A percentile compares a stretch with the other conserved stretches of the same genome.
Conservation (phyloP, 2,888 invertebrate genomes). For the Erynnis tages region DNA sequence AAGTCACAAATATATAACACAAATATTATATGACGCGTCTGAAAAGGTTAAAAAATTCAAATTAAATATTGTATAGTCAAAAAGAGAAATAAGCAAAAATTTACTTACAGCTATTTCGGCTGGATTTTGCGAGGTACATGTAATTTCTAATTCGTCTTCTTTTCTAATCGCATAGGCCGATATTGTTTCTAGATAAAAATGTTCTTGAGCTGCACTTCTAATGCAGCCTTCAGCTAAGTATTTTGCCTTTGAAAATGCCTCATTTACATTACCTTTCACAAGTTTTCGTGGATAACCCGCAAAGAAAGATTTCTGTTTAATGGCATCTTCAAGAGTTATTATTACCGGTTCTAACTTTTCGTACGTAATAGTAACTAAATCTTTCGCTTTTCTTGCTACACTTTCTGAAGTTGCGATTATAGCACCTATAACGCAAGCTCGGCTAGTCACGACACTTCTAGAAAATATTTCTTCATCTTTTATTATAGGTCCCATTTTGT, state of each 20-base stretch:
- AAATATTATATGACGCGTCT: too few species aligned
- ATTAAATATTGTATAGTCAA: too few species aligned
- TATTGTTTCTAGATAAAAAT: slow-evolving; percentile 94
- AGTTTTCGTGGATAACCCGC: slow-evolving; percentile 77
- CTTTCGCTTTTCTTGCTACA: slow-evolving; percentile 90
- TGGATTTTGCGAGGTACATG: slow-evolving; percentile 90
- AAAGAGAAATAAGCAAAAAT: too few species aligned
- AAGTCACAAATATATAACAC: too few species aligned
- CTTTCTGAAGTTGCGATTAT: slow-evolving; percentile 88
- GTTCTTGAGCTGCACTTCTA: slow-evolving; percentile 91
- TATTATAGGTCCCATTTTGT: slow-evolving; percentile 85
- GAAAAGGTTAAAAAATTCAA: too few species aligned
- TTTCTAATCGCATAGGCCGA: slow-evolving; percentile 84
- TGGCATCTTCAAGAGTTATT: slow-evolving; percentile 93
- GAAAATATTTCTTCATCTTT: slow-evolving; percentile 93
- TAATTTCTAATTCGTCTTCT: slow-evolving; percentile 93
- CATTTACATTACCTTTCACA: slow-evolving; percentile 84
- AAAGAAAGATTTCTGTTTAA: slow-evolving; percentile 85
- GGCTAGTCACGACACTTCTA: slow-evolving; percentile 85
- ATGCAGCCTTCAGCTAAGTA: slow-evolving; percentile 86
- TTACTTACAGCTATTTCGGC: slow-evolving; percentile 84
- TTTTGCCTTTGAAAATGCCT: slow-evolving; percentile 84
- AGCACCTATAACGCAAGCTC: slow-evolving; percentile 90
- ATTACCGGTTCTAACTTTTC: slow-evolving; percentile 90
- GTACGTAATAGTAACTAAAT: slow-evolving; percentile 88